These are phyloP conservation scores for Baronia brevicornis DNA, from an alignment of 2,888 invertebrate genomes.

Conservation along the genomic window DNA sequence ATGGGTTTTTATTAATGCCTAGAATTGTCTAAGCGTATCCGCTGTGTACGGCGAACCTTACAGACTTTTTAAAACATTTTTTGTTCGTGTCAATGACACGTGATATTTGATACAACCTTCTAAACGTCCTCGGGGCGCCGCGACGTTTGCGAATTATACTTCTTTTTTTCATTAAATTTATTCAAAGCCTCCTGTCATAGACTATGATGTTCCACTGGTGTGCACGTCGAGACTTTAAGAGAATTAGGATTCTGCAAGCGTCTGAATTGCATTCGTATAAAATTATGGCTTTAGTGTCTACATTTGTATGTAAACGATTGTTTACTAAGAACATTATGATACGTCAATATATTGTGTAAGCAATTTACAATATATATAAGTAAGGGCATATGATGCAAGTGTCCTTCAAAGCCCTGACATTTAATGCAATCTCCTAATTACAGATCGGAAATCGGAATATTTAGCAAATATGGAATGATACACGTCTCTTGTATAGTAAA, in stretches of 20 bases:
- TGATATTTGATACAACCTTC: conserved; percentile 19
- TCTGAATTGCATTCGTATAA: conserved; percentile 4
- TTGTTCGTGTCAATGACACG: conserved; percentile 22
- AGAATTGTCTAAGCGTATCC: too few species aligned
- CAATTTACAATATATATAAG: background rate
- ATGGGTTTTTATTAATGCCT: too few species aligned
- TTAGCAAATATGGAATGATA: too few species aligned
- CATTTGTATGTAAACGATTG: conserved; percentile 10
- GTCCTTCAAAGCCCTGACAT: too few species aligned
- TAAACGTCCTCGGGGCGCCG: conserved; percentile 9
- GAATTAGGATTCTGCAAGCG: conserved; percentile 3
- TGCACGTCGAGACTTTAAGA: background rate
- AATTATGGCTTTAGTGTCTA: conserved; percentile 5
- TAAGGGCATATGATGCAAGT: too few species aligned
- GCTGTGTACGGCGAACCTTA: too few species aligned
- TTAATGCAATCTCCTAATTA: too few species aligned
- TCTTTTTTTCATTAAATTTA: background rate
- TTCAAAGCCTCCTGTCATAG: background rate
- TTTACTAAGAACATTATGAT: background rate
- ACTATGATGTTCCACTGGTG: conserved; percentile 1
- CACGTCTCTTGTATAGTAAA: too few species aligned
- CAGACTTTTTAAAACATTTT: too few species aligned
- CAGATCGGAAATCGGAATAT: too few species aligned
- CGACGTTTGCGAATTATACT: background rate
- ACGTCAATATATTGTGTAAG: conserved; percentile 2